phyloP scores from a whole-genome alignment of 2,888 invertebrate species.

The Drosophila nr. fundita region DNA sequence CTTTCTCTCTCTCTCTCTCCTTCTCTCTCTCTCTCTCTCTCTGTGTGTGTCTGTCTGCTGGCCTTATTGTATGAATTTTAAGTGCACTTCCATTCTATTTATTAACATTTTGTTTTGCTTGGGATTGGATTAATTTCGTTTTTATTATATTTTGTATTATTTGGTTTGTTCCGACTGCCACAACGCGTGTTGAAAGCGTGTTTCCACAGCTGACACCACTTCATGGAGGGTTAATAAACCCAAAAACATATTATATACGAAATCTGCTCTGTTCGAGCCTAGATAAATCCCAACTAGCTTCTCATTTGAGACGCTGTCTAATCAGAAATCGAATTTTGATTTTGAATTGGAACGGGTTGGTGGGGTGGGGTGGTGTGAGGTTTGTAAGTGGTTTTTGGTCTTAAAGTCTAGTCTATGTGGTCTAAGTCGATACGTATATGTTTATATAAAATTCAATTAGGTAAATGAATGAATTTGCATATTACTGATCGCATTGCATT shows the following conservation, averaged over 20 bases:
- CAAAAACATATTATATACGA: not conserved
- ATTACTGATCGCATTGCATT: not conserved
- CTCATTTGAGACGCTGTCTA: not conserved
- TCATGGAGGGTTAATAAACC: not conserved
- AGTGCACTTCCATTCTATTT: slow-evolving; percentile 46
- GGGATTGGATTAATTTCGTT: slow-evolving; percentile 42
- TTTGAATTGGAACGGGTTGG: not conserved
- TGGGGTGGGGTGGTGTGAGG: not conserved
- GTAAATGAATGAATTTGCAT: slow-evolving; percentile 31
- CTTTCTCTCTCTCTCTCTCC: not conserved
- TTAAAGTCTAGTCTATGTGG: slow-evolving; percentile 5
- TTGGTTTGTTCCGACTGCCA: slow-evolving; percentile 21
- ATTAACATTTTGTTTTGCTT: slow-evolving; percentile 43
- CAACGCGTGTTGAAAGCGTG: slow-evolving; percentile 46
- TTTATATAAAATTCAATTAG: slow-evolving; percentile 10
- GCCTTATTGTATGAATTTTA: slow-evolving; percentile 7
- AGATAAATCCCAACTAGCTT: slow-evolving; percentile 5
- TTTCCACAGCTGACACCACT: slow-evolving; percentile 15
- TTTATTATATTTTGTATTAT: slow-evolving; percentile 1
- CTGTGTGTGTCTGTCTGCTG: not conserved
- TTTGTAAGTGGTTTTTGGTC: slow-evolving; percentile 9
- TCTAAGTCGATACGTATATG: slow-evolving; percentile 3
- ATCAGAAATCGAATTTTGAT: not conserved
- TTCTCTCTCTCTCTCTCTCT: not conserved
- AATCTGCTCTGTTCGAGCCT: not conserved